phyloP scores from a whole-genome alignment of 2,888 invertebrate genomes.

The Andricus quercusramuli region DNA sequence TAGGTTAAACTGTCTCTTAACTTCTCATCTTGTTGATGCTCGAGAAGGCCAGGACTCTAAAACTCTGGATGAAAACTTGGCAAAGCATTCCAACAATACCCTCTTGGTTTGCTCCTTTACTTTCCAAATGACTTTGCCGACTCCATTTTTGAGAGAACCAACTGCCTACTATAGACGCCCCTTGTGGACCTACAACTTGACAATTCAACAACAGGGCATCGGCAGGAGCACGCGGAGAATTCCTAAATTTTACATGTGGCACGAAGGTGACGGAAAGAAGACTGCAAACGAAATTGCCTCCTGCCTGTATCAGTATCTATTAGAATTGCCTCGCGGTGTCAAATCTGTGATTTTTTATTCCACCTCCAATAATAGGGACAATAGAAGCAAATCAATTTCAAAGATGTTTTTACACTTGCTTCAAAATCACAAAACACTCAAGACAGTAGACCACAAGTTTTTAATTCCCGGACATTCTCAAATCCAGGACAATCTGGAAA shows the following conservation, averaged over 20 bases:
- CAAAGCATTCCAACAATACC: background rate
- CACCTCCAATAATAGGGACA: slow-evolving; percentile 40
- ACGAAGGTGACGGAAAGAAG: slow-evolving; percentile 54
- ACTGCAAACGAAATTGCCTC: slow-evolving; percentile 58
- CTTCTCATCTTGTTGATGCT: slow-evolving; percentile 4
- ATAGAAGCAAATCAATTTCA: slow-evolving; percentile 26
- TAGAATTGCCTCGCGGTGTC: slow-evolving; percentile 10
- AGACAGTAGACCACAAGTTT: background rate
- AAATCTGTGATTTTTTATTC: slow-evolving; percentile 40
- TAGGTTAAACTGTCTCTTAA: background rate
- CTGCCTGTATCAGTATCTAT: slow-evolving; percentile 48
- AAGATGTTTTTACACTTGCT: background rate
- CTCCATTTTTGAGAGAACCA: slow-evolving; percentile 13
- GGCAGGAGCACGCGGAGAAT: no score
- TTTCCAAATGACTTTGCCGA: slow-evolving; percentile 41
- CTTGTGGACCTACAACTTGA: no score
- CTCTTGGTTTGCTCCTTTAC: slow-evolving; percentile 36
- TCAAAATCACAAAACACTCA: background rate
- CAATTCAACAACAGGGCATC: no score
- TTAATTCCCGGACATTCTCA: slow-evolving; percentile 10
- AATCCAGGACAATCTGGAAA: background rate
- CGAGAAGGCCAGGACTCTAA: background rate
- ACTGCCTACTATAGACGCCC: slow-evolving; percentile 42
- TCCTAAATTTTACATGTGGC: slow-evolving; percentile 58
- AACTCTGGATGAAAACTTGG: background rate